These are phyloP conservation scores for Phaethornis superciliosus DNA, from an alignment of 2,113 vertebrate genomes.

Conservation along the genomic window DNA sequence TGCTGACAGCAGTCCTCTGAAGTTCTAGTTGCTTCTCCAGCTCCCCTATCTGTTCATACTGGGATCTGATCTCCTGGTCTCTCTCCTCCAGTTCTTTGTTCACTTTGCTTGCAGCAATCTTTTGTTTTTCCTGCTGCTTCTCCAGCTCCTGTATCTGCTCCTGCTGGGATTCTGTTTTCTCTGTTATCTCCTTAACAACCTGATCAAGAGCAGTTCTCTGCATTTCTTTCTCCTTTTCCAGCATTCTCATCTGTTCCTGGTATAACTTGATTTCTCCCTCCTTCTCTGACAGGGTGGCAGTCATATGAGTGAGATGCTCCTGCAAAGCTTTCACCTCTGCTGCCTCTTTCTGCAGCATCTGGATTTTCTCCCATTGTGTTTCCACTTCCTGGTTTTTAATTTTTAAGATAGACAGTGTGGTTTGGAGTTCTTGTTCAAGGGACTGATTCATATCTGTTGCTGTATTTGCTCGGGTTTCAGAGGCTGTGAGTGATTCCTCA, in stretches of 20 bases:
- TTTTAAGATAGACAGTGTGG: constrained; percentile 44
- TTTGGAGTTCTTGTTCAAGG: constrained; percentile 73
- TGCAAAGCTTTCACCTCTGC: constrained; percentile 61
- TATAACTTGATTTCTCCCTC: constrained; percentile 55
- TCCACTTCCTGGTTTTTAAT: constrained; percentile 66
- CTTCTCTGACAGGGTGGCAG: constrained; percentile 47
- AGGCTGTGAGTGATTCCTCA: constrained; percentile 56
- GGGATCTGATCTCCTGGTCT: neutral
- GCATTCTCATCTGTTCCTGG: neutral
- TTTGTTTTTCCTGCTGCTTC: constrained; percentile 31
- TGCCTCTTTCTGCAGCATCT: constrained; percentile 64
- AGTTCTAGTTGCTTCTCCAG: constrained; percentile 30
- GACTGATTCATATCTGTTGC: constrained; percentile 12
- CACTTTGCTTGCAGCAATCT: neutral
- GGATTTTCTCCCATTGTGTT: constrained; percentile 55
- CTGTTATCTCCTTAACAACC: neutral
- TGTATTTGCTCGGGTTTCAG: constrained; percentile 52
- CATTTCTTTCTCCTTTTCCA: constrained; percentile 1
- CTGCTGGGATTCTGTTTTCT: constrained; percentile 25
- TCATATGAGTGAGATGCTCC: constrained; percentile 52
- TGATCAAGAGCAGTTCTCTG: neutral
- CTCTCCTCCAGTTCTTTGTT: constrained; percentile 11
- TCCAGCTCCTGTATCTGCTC: constrained; percentile 23
- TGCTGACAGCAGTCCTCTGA: neutral
- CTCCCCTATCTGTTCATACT: neutral